Base-by-base conservation (phyloP, 2,113 vertebrate species). In the Festucalex cinctus region DNA sequence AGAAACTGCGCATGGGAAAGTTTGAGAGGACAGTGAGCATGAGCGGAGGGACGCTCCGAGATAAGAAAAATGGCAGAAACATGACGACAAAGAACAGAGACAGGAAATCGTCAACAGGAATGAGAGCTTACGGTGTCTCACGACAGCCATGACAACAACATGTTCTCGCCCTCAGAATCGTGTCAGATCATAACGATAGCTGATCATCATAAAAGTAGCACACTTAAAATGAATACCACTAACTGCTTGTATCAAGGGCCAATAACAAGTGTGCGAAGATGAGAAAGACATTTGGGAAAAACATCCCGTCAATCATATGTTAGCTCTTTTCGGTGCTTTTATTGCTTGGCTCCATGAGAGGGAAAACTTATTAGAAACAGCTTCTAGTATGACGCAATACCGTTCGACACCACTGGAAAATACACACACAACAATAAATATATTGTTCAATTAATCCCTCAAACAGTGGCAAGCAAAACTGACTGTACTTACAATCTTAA, bases 41-140 rank as follows among this genome's bases (percentile, higher is more conserved):
- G 9, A 73, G 64, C 62, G 66, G 56, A 70, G 43, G 69, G 74
- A 70, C 75, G 78, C 57, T 9, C 1, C 66, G 66, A 70, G 66
- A 70, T 46, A 49, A 19, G 41, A 26, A 67, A 68, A 41, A 22
- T 60, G 58, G 57, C 44, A 63, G 49, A 46, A 76, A 51, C 46
- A 64, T 73, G 48, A 68, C 71, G 59, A 28, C 12, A 26, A 57
- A 66, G 66, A 76, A 54, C 24, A 43, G 56, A 51, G 54, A 70
- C 59, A 65, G 66, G 68, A 64, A 22, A 44, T 19, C 19, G 19
- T 24, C 36, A 36, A 39, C 26, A 51, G 8, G 48, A 1, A 51
- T 3, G 20, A 10, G 35, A 20, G 14, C 13, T 32, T 51, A 36
- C 53, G 64, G 39, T 26, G 46, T 62, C 49, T n/a, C 44, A n/a